Evolutionary conservation across 2,888 invertebrate genomes (phyloP), one percentile per base, ranked within the genome.

Genomic region (Thera obeliscata): DNA sequence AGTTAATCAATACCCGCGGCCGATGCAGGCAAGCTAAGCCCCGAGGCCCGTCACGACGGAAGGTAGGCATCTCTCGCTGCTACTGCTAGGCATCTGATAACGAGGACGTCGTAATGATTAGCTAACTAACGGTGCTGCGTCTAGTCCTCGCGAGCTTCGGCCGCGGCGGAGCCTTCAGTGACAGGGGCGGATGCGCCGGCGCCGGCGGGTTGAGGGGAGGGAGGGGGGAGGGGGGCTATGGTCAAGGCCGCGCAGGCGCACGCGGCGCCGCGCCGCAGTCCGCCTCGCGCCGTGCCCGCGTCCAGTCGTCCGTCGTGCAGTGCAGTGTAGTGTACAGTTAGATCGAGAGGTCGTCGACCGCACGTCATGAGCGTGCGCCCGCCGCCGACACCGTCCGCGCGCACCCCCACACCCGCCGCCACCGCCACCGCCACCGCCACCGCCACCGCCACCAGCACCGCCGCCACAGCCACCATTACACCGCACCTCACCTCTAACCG

Each of bases 291-390:
- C 64, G 64, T 56, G 68, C 71, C 72, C 63, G 76, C 79, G 75
- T 62, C 64, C 66, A 70, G 73, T 33, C 62, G 74, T 59, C 35
- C 46, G 46, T 43, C 33, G 56, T 56, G 69, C 48, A 72, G 82
- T 81, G 81, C 72, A 80, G 84, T 82, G 83, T 78, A 64, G 81
- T 81, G 81, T 78, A 85, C 87, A 87, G 89, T 89, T 85, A 84
- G 73, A 70, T 69, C 76, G 71, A 64, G 81, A 81, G 91, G 90
- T 90, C 90, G 88, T 79, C 89, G 90, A 91, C 91, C 91, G 90
- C 86, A 84, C 87, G 87, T 83, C 84, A 90, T 91, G 90, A 87
- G 82, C 85, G 82, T 85, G 82, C 86, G 85, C 82, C 80, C 78
- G 78, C 67, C n/a, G 46, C 7, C 43, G 43, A 49, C 63, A 11